A percentile compares a stretch with the other conserved stretches of the same genome.
Conservation (phyloP, 2,888 invertebrate genomes). For the Tetragonula carbonaria region DNA sequence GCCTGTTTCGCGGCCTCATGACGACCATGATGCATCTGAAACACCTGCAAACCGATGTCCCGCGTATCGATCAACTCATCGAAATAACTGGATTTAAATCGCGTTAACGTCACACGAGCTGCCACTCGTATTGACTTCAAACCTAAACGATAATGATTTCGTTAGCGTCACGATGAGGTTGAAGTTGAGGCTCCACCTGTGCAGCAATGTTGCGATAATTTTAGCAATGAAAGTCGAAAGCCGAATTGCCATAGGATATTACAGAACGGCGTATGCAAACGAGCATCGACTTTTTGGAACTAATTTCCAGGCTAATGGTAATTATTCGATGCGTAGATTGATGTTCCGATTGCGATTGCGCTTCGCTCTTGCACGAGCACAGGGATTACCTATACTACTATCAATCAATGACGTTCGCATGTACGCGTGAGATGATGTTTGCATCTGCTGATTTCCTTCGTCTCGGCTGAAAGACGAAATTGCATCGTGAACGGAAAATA, state of each 20-base stretch:
- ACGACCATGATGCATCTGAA: slow-evolving; percentile 29
- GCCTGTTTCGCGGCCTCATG: slow-evolving; percentile 19
- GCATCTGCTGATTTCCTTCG: not conserved
- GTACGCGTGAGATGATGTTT: not conserved
- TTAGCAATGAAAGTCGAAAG: not conserved
- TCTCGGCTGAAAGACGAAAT: too few relatives aligned
- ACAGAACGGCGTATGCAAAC: not conserved
- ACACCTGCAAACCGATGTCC: slow-evolving; percentile 20
- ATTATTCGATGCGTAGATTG: not conserved
- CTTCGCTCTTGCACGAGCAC: not conserved
- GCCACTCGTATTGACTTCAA: not conserved
- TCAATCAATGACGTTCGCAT: not conserved
- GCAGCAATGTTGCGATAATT: not conserved
- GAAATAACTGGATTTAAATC: slow-evolving; percentile 17
- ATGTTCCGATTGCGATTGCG: not conserved
- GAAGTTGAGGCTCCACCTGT: not conserved
- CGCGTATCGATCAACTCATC: slow-evolving; percentile 20
- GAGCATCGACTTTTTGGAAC: not conserved
- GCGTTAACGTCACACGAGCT: slow-evolving; percentile 1
- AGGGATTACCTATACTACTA: not conserved
- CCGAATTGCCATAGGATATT: not conserved
- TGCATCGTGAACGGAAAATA: not conserved
- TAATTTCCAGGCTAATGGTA: not conserved
- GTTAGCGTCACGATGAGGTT: not conserved
- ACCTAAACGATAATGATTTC: slow-evolving; percentile 16